phyloP scores from a whole-genome alignment of 2,113 vertebrate species.

The Gadus macrocephalus region DNA sequence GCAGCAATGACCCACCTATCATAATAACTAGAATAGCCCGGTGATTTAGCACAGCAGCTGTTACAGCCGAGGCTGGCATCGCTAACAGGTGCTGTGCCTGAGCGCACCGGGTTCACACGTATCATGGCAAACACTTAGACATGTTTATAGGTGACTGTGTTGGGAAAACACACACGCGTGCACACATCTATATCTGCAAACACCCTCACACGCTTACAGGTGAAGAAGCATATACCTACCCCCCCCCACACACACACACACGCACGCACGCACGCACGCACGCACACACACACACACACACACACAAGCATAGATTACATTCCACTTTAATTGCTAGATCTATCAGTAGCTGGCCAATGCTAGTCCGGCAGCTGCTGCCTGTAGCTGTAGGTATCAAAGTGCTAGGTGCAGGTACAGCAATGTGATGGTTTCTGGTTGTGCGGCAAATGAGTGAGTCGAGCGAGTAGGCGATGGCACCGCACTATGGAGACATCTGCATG shows the following conservation, averaged over 20 bases:
- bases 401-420: too few relatives aligned
- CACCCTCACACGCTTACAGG: too few relatives aligned
- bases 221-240: neutral
- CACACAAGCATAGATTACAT: neutral
- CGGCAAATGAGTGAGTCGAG: too few relatives aligned
- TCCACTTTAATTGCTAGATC: neutral
- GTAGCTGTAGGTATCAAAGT: too few relatives aligned
- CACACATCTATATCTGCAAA: neutral
- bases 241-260: neutral
- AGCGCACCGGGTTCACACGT: neutral
- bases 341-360: too few relatives aligned
- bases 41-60: conserved; percentile 57
- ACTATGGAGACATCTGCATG: conserved; percentile 29
- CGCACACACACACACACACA: neutral
- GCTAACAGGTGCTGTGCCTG: conserved; percentile 28
- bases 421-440: too few relatives aligned
- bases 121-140: conserved; percentile 1
- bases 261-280: neutral
- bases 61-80: conserved; percentile 33
- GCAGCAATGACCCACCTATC: conserved; percentile 48
- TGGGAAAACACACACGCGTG: neutral
- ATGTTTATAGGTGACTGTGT: too few relatives aligned
- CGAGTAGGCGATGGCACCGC: too few relatives aligned
- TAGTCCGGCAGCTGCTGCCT: neutral
- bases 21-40: conserved; percentile 56